Conservation (phyloP, 2,113 vertebrate species). For the Dissostichus mawsoni region DNA sequence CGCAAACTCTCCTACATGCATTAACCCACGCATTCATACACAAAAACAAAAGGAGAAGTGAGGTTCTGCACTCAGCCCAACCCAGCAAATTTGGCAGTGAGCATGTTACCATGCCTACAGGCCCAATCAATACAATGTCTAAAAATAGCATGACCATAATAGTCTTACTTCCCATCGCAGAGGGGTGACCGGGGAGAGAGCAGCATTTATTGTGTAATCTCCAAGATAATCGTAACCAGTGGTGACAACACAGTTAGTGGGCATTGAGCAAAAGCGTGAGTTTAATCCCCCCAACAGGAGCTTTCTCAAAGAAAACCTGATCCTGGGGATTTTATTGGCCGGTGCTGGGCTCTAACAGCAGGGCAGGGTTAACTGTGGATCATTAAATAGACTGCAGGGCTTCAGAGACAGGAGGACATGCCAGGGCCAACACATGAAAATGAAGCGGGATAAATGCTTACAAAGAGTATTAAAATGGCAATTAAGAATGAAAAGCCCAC, state of each 20-base stretch:
- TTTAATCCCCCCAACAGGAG: conserved; percentile 60
- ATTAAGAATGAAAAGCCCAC: conserved; percentile 29
- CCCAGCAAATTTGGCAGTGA: conserved; percentile 56
- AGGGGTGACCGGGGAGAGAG: conserved; percentile 43
- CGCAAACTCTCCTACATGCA: conserved; percentile 40
- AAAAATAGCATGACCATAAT: conserved; percentile 76
- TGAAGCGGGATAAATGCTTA: conserved; percentile 16
- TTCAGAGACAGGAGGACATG: conserved; percentile 13
- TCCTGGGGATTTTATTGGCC: conserved; percentile 52
- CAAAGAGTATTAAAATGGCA: conserved; percentile 12
- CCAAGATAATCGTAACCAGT: conserved; percentile 35
- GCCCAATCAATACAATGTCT: conserved; percentile 76
- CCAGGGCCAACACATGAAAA: conserved; percentile 10
- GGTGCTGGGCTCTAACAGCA: conserved; percentile 21
- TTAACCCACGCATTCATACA: conserved; percentile 10
- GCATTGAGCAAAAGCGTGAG: conserved; percentile 46
- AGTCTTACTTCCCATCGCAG: conserved; percentile 64
- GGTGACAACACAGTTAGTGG: conserved; percentile 5
- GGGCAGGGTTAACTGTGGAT: conserved; percentile 35
- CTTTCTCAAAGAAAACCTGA: conserved; percentile 57
- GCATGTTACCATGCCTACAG: conserved; percentile 72
- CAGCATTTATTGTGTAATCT: conserved; percentile 59
- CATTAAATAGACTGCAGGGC: conserved; percentile 33
- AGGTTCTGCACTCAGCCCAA: conserved; percentile 45
- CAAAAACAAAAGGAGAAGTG: conserved; percentile 20